Evolutionary conservation across 2,888 invertebrate species (phyloP).

Genomic region (Acleris emargana): DNA sequence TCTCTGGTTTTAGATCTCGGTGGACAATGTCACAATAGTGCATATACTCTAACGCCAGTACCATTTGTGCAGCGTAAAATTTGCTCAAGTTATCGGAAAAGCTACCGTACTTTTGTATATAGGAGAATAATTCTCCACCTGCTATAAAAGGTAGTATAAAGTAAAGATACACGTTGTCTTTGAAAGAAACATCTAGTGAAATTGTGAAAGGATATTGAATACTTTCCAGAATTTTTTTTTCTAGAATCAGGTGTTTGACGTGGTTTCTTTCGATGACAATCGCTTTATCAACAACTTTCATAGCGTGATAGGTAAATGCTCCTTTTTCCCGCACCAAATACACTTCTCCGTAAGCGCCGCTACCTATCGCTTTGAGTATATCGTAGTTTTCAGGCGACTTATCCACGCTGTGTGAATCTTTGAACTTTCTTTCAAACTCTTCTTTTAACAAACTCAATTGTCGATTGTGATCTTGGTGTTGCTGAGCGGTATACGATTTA

Average conservation of each 20-base stretch:
- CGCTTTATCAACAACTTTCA: slow-evolving; percentile 94
- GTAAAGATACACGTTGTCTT: slow-evolving; percentile 93
- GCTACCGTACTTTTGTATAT: slow-evolving; percentile 85
- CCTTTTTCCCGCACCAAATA: slow-evolving; percentile 87
- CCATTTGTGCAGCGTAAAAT: slow-evolving; percentile 95
- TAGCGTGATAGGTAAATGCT: slow-evolving; percentile 88
- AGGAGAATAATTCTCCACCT: slow-evolving; percentile 94
- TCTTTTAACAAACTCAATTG: slow-evolving; percentile 68
- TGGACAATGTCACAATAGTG: slow-evolving; percentile 93
- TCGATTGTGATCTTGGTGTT: slow-evolving; percentile 62
- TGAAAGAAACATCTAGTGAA: slow-evolving; percentile 90
- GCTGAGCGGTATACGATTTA: slow-evolving; percentile 56
- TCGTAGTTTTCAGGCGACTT: slow-evolving; percentile 85
- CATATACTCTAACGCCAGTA: slow-evolving; percentile 94
- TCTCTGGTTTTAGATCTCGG: slow-evolving; percentile 96
- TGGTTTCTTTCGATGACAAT: slow-evolving; percentile 94
- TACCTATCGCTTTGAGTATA: slow-evolving; percentile 90
- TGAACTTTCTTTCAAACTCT: slow-evolving; percentile 59
- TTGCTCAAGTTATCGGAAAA: slow-evolving; percentile 90
- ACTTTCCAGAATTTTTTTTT: slow-evolving; percentile 93
- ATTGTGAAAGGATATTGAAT: slow-evolving; percentile 94
- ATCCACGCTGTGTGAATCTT: slow-evolving; percentile 43
- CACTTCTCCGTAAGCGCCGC: slow-evolving; percentile 95
- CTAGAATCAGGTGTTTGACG: slow-evolving; percentile 93
- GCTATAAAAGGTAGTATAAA: slow-evolving; percentile 91